These are phyloP conservation scores for Hydractinia symbiolongicarpus DNA, from an alignment of 30 jellyfish, hydroid and myxozoan genomes.

Conservation along the genomic window DNA sequence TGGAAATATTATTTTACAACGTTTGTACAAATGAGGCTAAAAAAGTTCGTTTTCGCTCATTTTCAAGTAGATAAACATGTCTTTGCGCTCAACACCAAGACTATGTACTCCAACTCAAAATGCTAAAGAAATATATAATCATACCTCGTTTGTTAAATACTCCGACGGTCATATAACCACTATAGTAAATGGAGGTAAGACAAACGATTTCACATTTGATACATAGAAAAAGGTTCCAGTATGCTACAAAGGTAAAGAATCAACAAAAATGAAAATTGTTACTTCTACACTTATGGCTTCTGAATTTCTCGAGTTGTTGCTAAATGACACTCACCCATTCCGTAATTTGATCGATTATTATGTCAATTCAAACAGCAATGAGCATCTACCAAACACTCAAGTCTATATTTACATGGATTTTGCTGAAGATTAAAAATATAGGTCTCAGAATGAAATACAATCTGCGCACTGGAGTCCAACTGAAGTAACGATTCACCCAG, in stretches of 20 bases:
- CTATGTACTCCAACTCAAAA: neutral
- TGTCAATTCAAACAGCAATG: too few relatives aligned
- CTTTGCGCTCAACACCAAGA: neutral
- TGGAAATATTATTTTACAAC: too few relatives aligned
- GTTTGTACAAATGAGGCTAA: neutral
- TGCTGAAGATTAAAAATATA: conserved; percentile 8
- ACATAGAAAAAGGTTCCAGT: too few relatives aligned
- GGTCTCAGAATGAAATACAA: conserved; percentile 14
- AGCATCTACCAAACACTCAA: neutral
- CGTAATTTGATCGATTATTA: neutral
- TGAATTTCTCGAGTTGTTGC: neutral
- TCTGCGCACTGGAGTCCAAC: conserved; percentile 1
- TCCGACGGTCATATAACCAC: too few relatives aligned
- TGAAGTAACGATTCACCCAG: conserved; percentile 1
- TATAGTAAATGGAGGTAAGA: too few relatives aligned
- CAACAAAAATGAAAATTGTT: too few relatives aligned
- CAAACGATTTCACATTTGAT: too few relatives aligned
- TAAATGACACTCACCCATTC: neutral
- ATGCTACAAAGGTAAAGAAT: too few relatives aligned
- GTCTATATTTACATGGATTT: conserved; percentile 7
- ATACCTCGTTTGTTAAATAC: neutral
- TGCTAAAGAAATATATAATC: neutral
- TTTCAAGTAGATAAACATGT: neutral
- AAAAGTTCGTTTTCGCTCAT: neutral
- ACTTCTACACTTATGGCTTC: neutral